Evolutionary conservation across 2,113 vertebrate species (phyloP).

Genomic region (Hyaena hyaena): DNA sequence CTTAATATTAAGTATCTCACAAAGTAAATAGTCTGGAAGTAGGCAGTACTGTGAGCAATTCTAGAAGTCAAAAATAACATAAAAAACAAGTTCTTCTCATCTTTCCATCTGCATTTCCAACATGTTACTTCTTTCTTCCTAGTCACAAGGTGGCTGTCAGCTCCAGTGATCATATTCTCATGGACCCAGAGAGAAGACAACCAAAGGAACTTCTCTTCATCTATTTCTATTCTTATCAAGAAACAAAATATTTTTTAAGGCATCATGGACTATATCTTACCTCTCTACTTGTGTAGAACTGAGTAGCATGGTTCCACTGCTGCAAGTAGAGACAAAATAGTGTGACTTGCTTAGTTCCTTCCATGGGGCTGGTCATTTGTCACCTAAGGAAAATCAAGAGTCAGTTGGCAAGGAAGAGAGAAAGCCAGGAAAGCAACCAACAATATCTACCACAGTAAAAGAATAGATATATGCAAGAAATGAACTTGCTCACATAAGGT

Average conservation of each 20-base stretch:
- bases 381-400: neutral
- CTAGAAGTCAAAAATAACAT: neutral
- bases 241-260: neutral
- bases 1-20: neutral
- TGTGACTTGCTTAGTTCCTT: neutral
- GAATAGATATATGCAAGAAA: neutral
- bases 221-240: neutral
- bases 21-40: neutral
- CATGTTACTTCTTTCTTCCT: neutral
- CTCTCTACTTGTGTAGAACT: neutral
- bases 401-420: neutral
- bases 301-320: neutral
- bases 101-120: neutral
- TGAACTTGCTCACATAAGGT: neutral
- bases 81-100: neutral
- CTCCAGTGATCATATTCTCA: neutral
- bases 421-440: neutral
- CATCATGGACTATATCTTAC: neutral
- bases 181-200: neutral
- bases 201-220: neutral
- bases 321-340: neutral
- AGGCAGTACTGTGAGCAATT: neutral
- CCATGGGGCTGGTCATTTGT: neutral
- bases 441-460: neutral
- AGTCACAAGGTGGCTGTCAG: neutral